phyloP scores from a whole-genome alignment of 1,140 invertebrate species.

The Drosophila serrata region DNA sequence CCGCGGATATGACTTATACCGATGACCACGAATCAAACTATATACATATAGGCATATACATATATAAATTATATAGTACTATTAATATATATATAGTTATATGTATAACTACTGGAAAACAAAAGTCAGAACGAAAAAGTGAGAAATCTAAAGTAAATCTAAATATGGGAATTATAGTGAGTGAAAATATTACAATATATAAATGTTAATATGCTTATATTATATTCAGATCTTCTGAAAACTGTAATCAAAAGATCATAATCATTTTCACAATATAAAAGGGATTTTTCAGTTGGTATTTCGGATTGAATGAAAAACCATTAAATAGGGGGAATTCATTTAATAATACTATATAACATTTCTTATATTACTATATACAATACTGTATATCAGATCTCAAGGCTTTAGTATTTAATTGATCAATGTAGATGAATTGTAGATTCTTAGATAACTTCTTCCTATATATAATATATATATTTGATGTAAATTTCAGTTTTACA shows the following conservation, averaged over 20 bases:
- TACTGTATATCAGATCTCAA: no score
- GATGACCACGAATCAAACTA: conserved; percentile 8
- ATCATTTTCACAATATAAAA: neutral
- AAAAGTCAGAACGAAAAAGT: neutral
- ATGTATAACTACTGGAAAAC: conserved; percentile 3
- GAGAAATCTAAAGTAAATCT: neutral
- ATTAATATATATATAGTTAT: no score
- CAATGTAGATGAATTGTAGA: no score
- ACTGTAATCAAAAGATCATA: neutral
- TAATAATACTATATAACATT: no score
- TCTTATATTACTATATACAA: no score
- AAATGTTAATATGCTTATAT: neutral
- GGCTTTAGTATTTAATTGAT: no score
- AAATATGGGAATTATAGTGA: neutral
- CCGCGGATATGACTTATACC: conserved; percentile 20
- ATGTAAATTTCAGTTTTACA: no score
- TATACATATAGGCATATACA: neutral
- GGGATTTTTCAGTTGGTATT: neutral
- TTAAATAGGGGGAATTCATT: neutral
- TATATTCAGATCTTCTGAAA: neutral
- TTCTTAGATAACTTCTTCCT: no score
- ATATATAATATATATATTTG: no score
- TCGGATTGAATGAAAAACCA: neutral
- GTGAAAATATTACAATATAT: neutral
- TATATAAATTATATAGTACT: neutral